Percentiles rank a stretch among this genome's conserved stretches.
Evolutionary conservation across 1,140 invertebrate species (phyloP).

Genomic region (Zaprionus kolodkinae): DNA sequence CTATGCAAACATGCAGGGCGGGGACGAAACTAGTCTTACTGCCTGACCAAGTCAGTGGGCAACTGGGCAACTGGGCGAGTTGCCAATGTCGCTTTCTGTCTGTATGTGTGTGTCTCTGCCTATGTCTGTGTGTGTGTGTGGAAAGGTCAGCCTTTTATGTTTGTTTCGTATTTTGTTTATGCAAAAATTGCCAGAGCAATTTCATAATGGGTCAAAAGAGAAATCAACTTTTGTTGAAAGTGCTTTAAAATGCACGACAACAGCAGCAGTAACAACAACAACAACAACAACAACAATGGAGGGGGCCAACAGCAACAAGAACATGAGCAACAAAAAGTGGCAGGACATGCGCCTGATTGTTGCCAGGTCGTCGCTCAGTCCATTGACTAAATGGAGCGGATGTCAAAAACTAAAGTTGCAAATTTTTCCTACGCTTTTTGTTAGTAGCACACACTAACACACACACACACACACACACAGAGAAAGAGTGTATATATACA

Average conservation of each 20-base stretch:
- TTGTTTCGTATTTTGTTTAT: constrained; percentile 83
- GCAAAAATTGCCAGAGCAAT: constrained; percentile 82
- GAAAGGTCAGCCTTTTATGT: constrained; percentile 74
- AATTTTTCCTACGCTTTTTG: constrained; percentile 58
- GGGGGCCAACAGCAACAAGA: neutral
- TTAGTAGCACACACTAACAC: constrained; percentile 27
- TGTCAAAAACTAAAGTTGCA: constrained; percentile 79
- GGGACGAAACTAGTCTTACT: constrained; percentile 41
- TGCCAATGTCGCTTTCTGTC: constrained; percentile 35
- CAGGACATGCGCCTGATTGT: constrained; percentile 74
- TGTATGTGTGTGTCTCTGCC: constrained; percentile 32
- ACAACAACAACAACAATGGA: constrained; percentile 21
- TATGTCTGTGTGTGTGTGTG: constrained; percentile 25
- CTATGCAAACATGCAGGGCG: constrained; percentile 69
- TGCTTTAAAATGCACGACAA: constrained; percentile 80
- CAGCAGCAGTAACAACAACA: constrained; percentile 40
- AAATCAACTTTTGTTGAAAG: constrained; percentile 82
- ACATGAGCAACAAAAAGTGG: constrained; percentile 17
- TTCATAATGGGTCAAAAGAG: constrained; percentile 82
- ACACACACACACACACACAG: constrained; percentile 31
- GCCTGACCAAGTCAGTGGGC: constrained; percentile 46
- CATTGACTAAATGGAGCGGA: constrained; percentile 81
- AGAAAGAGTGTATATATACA: neutral
- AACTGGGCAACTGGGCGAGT: constrained; percentile 29
- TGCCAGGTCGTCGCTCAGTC: constrained; percentile 71